Conservation (phyloP, 2,888 invertebrate genomes). For the Epinotia ramella region DNA sequence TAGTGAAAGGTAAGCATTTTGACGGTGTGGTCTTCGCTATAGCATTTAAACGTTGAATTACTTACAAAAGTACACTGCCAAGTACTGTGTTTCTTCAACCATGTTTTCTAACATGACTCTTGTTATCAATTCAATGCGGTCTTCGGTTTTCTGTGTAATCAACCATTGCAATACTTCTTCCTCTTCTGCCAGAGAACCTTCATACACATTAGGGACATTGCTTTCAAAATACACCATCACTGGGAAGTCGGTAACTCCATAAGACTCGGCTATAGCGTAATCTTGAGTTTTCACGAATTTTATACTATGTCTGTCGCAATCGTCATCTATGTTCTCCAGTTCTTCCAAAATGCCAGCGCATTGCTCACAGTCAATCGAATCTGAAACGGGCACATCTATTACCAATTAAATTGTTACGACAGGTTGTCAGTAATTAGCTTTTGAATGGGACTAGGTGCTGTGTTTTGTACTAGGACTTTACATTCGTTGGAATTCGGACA, state of each 20-base stretch:
- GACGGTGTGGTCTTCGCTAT: not conserved
- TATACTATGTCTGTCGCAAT: slow-evolving; percentile 96
- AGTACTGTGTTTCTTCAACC: slow-evolving; percentile 96
- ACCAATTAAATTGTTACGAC: slow-evolving; percentile 65
- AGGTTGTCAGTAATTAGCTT: slow-evolving; percentile 55
- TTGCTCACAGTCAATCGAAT: slow-evolving; percentile 93
- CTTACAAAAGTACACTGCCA: slow-evolving; percentile 97
- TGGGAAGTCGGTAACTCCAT: slow-evolving; percentile 94
- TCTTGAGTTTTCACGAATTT: slow-evolving; percentile 96
- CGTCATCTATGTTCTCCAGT: slow-evolving; percentile 97
- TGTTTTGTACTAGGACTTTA: slow-evolving; percentile 20
- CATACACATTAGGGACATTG: slow-evolving; percentile 94
- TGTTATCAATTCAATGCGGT: slow-evolving; percentile 95
- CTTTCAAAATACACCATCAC: slow-evolving; percentile 95
- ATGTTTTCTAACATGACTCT: slow-evolving; percentile 95
- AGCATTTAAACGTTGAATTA: slow-evolving; percentile 48
- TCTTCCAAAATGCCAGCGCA: slow-evolving; percentile 94
- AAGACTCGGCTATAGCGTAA: slow-evolving; percentile 92
- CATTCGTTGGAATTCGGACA: not conserved
- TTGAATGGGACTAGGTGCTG: slow-evolving; percentile 37
- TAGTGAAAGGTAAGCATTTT: not conserved
- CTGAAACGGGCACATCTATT: slow-evolving; percentile 80
- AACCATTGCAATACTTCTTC: slow-evolving; percentile 97
- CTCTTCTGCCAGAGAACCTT: slow-evolving; percentile 94
- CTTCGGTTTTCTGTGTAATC: slow-evolving; percentile 96